These are phyloP conservation scores for Melitaea athalia DNA, from an alignment of 2,888 invertebrate species.

Conservation along the genomic window DNA sequence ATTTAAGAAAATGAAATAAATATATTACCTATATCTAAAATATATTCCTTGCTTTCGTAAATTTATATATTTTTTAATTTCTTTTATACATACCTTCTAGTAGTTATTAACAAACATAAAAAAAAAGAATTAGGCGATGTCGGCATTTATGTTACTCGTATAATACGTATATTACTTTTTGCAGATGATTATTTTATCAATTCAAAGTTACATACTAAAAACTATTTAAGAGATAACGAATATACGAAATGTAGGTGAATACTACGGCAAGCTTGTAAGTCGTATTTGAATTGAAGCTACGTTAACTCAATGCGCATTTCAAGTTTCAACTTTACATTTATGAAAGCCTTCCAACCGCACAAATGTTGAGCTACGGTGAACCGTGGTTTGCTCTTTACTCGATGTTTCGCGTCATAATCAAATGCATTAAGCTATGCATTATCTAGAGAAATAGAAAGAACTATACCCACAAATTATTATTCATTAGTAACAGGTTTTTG, in stretches of 20 bases:
- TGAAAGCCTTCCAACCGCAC: slow-evolving; percentile 24
- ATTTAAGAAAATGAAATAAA: no score
- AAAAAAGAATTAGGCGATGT: no score
- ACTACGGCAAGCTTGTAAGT: background rate
- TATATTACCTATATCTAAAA: no score
- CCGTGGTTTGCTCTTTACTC: slow-evolving; percentile 30
- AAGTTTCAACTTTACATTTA: slow-evolving; percentile 21
- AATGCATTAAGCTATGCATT: slow-evolving; percentile 21
- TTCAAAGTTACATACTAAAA: background rate
- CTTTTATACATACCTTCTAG: no score
- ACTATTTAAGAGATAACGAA: background rate
- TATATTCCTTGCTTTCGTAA: no score
- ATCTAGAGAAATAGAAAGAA: background rate
- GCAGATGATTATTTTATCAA: no score
- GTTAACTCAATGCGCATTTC: slow-evolving; percentile 21
- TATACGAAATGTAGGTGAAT: background rate
- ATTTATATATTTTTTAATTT: no score
- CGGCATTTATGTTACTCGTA: no score
- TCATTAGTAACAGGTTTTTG: no score
- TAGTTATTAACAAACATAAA: no score
- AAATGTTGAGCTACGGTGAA: slow-evolving; percentile 21
- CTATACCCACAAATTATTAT: background rate
- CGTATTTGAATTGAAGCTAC: slow-evolving; percentile 18
- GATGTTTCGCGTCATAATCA: slow-evolving; percentile 28
- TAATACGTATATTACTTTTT: no score